Evolutionary conservation across 2,797 vertebrate genomes (phyloP).

Genomic region (Lepus oiostolus): DNA sequence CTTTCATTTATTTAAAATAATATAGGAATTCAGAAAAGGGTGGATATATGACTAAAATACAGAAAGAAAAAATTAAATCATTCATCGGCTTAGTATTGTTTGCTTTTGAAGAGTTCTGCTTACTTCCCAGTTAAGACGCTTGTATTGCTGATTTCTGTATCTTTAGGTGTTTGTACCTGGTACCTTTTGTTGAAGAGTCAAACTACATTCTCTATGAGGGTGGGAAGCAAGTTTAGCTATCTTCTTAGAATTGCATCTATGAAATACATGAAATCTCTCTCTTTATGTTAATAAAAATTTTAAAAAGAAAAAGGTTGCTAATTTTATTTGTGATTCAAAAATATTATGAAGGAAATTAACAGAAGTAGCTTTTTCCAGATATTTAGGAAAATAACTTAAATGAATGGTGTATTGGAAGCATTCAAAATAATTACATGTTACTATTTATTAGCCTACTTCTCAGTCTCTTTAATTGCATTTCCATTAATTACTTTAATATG

Average conservation of each 20-base stretch:
- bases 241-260: too few species aligned
- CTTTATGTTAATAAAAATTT: too few species aligned
- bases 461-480: conserved; percentile 34
- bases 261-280: too few species aligned
- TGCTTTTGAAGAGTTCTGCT: not conserved
- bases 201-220: not conserved
- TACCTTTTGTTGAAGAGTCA: not conserved
- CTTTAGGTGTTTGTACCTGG: not conserved
- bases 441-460: conserved; percentile 15
- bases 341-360: not conserved
- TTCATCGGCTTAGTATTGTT: not conserved
- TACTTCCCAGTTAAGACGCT: not conserved
- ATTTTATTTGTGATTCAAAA: not conserved
- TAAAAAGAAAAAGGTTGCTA: not conserved
- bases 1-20: not conserved
- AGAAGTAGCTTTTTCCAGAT: not conserved
- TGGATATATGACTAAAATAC: not conserved
- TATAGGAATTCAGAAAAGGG: not conserved
- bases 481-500: conserved; percentile 59
- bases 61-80: not conserved
- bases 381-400: not conserved
- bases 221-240: too few species aligned
- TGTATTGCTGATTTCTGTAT: not conserved
- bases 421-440: conserved; percentile 46
- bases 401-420: not conserved